Evolutionary conservation across 2,797 vertebrate species (phyloP), one percentile per base, ranked within the genome.

Genomic region (Ciconia nigra): DNA sequence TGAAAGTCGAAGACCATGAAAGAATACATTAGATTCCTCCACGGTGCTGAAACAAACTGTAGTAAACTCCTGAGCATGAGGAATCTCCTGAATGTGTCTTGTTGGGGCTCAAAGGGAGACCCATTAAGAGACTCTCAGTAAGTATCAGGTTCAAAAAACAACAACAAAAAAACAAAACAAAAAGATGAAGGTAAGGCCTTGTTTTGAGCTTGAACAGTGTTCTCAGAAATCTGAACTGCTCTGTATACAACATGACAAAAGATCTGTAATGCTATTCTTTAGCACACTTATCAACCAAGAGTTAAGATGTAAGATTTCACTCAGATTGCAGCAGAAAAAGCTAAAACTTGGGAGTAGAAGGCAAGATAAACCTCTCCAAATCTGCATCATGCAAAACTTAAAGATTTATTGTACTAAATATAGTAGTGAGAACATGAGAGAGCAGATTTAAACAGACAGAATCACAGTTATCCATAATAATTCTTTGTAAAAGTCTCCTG

Each of bases 1-100:
- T 78, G 91, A 35, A 95, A 95, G 66, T 84, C 4, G 87, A 95
- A 84, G 95, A 88, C 55, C 51, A 58, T 46, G 66, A 93, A 95
- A 90, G 85, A 96, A 89, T 37, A 47, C 35, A 55, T 79, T 94
- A 89, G 62, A 35, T n/a, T 94, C 70, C 85, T 95, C 66, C 87
- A 72, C 19, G 5, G 46, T 70, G 76, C 69, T 86, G 84, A 88
- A 91, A 92, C 66, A 92, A 90, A 81, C 76, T 74, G 46, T 29
- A 81, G 85, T 26, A 69, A 91, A 89, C 31, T 70, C 58, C 87
- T 62, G 51, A 94, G 70, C 62, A n/a, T 15, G 5, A 79, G 62
- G 41, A 66, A 58, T 28, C 29, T 61, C 85, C 63, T 71, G 47
- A 86, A 58, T 18, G 28, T 2, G 9, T 44, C 42, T 73, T 76